These are phyloP conservation scores for Pterocles burchelli DNA, from an alignment of 2,113 vertebrate genomes.

Conservation along the genomic window DNA sequence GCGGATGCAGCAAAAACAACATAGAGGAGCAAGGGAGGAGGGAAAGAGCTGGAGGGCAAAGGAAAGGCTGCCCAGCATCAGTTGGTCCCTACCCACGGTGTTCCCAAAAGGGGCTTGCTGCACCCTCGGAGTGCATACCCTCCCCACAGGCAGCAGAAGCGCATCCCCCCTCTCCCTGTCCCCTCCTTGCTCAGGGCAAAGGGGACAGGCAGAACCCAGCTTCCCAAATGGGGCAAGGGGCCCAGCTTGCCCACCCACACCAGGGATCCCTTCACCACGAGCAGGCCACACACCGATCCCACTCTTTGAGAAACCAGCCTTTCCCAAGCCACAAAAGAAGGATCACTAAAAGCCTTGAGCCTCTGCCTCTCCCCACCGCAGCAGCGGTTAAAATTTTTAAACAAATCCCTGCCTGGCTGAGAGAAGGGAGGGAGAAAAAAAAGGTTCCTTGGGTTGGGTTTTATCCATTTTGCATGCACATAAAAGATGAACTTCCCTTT, in stretches of 20 bases:
- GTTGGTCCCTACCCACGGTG: rapidly evolving
- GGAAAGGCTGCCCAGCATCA: rapidly evolving
- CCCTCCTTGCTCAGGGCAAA: rapidly evolving
- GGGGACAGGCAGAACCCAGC: not conserved
- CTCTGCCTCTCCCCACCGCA: not conserved
- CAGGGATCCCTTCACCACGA: rapidly evolving
- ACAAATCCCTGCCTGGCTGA: not conserved
- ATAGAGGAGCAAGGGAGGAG: not conserved
- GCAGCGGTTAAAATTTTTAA: not conserved
- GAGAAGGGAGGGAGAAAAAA: not conserved
- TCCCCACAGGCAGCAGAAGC: not conserved
- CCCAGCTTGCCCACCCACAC: not conserved
- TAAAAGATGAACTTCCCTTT: slow-evolving; percentile 59
- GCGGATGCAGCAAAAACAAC: not conserved
- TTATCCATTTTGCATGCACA: slow-evolving; percentile 62
- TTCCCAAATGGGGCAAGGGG: not conserved
- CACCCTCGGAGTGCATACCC: rapidly evolving
- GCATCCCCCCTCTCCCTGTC: rapidly evolving
- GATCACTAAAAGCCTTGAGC: not conserved
- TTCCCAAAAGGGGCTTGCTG: not conserved
- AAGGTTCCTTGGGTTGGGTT: slow-evolving; percentile 19
- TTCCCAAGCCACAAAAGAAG: not conserved
- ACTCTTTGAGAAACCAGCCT: not conserved
- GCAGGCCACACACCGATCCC: not conserved
- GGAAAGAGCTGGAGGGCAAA: rapidly evolving